Percentiles rank a stretch among this genome's conserved stretches.
These are phyloP conservation scores for Liodrosophila aerea DNA, from an alignment of 2,888 invertebrate species.

Conservation along the genomic window DNA sequence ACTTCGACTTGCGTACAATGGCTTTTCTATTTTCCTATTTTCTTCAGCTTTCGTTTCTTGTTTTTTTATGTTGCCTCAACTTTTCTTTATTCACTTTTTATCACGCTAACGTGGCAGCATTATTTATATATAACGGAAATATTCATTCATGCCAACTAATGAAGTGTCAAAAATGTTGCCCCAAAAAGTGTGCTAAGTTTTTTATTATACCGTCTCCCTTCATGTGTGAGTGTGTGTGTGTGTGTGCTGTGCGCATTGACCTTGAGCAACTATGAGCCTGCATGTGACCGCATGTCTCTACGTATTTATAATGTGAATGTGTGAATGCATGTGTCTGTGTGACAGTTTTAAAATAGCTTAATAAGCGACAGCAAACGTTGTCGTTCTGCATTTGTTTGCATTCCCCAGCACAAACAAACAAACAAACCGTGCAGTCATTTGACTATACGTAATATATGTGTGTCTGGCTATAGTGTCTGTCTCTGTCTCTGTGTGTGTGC, in stretches of 20 bases:
- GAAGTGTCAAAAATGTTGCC: constrained; percentile 69
- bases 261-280: constrained; percentile 43
- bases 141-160: constrained; percentile 68
- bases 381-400: constrained; percentile 55
- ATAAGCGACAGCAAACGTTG: constrained; percentile 48
- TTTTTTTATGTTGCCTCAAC: not conserved
- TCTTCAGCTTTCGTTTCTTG: not conserved
- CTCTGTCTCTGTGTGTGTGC: constrained; percentile 2
- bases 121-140: constrained; percentile 62
- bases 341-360: constrained; percentile 65
- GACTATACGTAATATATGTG: not conserved
- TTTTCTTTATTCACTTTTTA: constrained; percentile 21
- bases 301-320: constrained; percentile 1
- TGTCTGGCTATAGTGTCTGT: too few relatives aligned
- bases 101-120: constrained; percentile 37
- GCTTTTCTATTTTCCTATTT: constrained; percentile 1
- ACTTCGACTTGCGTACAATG: constrained; percentile 35
- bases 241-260: constrained; percentile 31
- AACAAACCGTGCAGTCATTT: constrained; percentile 31
- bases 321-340: constrained; percentile 22
- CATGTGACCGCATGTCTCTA: not conserved
- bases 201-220: constrained; percentile 22
- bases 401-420: constrained; percentile 44
- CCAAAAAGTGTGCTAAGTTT: constrained; percentile 56
- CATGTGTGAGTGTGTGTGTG: constrained; percentile 23